Conservation (phyloP, 1,140 invertebrate genomes). For the Wasmannia auropunctata region DNA sequence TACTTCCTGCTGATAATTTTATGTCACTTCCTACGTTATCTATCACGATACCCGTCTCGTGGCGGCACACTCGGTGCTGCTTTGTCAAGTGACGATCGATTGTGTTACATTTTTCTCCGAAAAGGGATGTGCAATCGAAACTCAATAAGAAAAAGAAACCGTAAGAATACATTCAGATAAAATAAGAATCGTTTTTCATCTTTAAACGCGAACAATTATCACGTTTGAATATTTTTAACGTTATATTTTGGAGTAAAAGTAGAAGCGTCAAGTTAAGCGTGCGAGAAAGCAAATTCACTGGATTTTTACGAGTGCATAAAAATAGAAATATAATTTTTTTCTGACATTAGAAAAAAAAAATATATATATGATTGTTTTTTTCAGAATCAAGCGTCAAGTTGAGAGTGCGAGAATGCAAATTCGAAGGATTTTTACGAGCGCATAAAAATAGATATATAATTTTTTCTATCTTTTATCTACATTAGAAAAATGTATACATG, state of each 20-base stretch:
- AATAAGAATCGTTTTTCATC: neutral
- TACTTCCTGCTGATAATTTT: conserved; percentile 67
- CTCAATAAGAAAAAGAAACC: conserved; percentile 9
- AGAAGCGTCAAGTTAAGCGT: too few relatives aligned
- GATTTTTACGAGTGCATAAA: neutral
- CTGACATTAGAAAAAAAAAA: neutral
- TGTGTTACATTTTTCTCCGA: neutral
- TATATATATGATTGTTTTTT: neutral
- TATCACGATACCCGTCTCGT: conserved; percentile 33
- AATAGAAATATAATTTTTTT: neutral
- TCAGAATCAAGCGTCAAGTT: too few relatives aligned
- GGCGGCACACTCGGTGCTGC: neutral
- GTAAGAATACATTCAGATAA: neutral
- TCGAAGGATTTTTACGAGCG: neutral
- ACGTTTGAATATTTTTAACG: neutral
- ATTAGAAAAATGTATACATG: neutral
- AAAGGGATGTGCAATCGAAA: neutral
- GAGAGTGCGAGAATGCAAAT: neutral
- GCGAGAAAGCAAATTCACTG: neutral
- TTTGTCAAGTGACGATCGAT: conserved; percentile 33
- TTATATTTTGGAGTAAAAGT: too few relatives aligned
- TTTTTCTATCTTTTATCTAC: neutral
- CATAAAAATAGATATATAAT: neutral
- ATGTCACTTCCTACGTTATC: conserved; percentile 64
- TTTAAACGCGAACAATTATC: neutral